phyloP scores from a whole-genome alignment of 2,113 vertebrate genomes.

The Orthonyx spaldingii region DNA sequence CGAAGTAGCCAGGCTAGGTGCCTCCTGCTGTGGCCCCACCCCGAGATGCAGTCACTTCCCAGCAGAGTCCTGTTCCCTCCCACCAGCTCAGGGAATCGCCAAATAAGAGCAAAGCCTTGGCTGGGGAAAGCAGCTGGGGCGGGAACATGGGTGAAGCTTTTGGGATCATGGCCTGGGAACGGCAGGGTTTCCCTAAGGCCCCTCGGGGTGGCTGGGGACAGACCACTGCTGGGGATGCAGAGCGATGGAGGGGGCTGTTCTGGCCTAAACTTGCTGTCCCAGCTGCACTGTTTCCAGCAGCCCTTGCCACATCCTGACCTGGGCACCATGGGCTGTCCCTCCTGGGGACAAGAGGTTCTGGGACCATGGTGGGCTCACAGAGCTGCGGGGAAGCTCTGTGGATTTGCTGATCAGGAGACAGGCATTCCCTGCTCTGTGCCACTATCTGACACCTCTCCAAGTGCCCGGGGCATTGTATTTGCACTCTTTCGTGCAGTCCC shows the following conservation, averaged over 20 bases:
- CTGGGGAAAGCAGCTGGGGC: not conserved
- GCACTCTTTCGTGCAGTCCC: not conserved
- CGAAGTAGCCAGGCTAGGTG: not conserved
- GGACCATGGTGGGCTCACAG: accelerated
- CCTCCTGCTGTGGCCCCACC: slow-evolving; percentile 35
- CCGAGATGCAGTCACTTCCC: slow-evolving; percentile 45
- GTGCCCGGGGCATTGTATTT: not conserved
- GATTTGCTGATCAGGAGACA: not conserved
- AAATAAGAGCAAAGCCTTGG: slow-evolving; percentile 62
- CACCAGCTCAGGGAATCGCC: slow-evolving; percentile 38
- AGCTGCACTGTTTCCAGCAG: accelerated
- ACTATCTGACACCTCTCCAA: not conserved
- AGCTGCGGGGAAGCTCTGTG: not conserved
- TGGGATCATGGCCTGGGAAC: not conserved
- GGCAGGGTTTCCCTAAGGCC: not conserved
- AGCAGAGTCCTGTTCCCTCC: slow-evolving; percentile 31
- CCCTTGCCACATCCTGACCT: not conserved
- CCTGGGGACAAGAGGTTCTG: not conserved
- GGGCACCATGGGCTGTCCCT: not conserved
- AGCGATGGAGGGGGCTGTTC: not conserved
- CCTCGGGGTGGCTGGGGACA: not conserved
- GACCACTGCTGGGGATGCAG: accelerated
- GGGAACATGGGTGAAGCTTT: slow-evolving; percentile 21
- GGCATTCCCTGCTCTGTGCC: not conserved
- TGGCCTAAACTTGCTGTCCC: not conserved